Percentiles rank a stretch among this genome's conserved stretches.
These are phyloP conservation scores for Sebastes wilsoni DNA, from an alignment of 2,797 vertebrate genomes.

Conservation along the genomic window DNA sequence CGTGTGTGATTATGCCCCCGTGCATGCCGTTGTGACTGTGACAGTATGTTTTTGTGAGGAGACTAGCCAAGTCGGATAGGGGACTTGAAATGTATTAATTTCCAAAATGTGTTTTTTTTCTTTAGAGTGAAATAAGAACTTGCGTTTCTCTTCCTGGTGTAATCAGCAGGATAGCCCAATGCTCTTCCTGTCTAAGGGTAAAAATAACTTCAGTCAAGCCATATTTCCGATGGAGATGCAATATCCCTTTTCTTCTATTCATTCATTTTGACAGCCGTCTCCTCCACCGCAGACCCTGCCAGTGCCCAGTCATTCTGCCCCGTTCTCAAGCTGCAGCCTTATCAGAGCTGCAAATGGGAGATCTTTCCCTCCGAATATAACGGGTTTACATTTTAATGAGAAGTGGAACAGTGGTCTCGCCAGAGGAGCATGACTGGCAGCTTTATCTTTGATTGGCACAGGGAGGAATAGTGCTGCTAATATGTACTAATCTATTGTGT, in stretches of 20 bases:
- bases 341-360: conserved; percentile 33
- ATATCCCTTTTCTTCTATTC: conserved; percentile 32
- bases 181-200: conserved; percentile 18
- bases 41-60: neutral
- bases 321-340: conserved; percentile 37
- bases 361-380: conserved; percentile 40
- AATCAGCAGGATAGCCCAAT: conserved; percentile 6
- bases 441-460: conserved; percentile 69
- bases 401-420: conserved; percentile 24
- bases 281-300: conserved; percentile 15
- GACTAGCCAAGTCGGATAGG: neutral
- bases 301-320: conserved; percentile 37
- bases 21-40: neutral
- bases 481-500: conserved; percentile 47
- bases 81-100: neutral
- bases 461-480: conserved; percentile 38
- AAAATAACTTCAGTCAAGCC: conserved; percentile 54
- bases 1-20: neutral
- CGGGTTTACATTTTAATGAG: conserved; percentile 56
- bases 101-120: conserved; percentile 1
- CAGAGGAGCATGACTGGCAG: conserved; percentile 49
- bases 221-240: conserved; percentile 34
- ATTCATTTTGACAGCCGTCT: conserved; percentile 48
- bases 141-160: conserved; percentile 1
- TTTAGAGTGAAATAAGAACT: neutral